Evolutionary conservation across 2,888 invertebrate species (phyloP).

Genomic region (Steromphala cineraria): DNA sequence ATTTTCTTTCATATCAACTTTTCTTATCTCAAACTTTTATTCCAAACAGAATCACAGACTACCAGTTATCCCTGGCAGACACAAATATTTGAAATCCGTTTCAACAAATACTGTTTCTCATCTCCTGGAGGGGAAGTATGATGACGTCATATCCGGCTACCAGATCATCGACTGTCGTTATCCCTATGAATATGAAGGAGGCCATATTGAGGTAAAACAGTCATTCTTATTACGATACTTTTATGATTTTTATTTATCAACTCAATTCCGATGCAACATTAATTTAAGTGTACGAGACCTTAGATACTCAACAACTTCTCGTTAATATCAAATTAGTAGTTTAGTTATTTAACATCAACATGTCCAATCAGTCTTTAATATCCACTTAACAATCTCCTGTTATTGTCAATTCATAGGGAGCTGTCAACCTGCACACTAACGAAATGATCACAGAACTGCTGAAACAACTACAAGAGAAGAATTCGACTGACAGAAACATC

Average conservation of each 20-base stretch:
- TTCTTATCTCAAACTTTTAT: no score
- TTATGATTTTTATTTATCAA: no score
- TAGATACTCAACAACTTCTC: no score
- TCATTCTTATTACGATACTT: no score
- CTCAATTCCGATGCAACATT: no score
- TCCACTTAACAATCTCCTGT: no score
- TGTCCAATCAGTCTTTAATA: no score
- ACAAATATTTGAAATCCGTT: slow-evolving; percentile 66
- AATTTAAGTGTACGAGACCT: no score
- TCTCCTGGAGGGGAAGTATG: slow-evolving; percentile 80
- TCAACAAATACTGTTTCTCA: slow-evolving; percentile 57
- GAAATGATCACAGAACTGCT: neutral
- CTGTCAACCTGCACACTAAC: neutral
- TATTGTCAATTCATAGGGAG: neutral
- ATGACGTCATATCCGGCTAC: slow-evolving; percentile 81
- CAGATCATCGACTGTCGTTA: slow-evolving; percentile 94
- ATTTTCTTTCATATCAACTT: no score
- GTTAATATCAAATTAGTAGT: no score
- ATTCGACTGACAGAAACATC: slow-evolving; percentile 79
- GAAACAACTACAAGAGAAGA: neutral
- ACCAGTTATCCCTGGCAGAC: slow-evolving; percentile 59
- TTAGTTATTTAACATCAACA: no score
- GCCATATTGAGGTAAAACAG: slow-evolving; percentile 82
- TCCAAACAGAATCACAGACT: slow-evolving; percentile 40
- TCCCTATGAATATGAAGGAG: slow-evolving; percentile 95